These are phyloP conservation scores for Dysmachus trigonus DNA, from an alignment of 2,888 invertebrate genomes.

Conservation along the genomic window DNA sequence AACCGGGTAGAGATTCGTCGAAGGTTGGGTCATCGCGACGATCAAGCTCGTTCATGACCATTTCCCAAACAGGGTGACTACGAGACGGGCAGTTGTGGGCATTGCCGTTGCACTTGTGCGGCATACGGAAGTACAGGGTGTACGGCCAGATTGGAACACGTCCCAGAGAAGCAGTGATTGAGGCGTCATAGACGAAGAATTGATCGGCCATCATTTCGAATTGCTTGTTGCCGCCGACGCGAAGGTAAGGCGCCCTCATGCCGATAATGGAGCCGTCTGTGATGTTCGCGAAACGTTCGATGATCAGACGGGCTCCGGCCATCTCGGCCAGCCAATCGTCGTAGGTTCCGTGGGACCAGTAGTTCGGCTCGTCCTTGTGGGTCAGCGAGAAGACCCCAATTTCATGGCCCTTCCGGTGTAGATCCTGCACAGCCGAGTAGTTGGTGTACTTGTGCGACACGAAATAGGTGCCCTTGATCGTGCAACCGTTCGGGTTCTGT, in stretches of 20 bases:
- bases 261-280: constrained; percentile 91
- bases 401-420: constrained; percentile 90
- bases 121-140: constrained; percentile 95
- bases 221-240: constrained; percentile 93
- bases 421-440: constrained; percentile 88
- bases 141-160: constrained; percentile 97
- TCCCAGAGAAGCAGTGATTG: constrained; percentile 88
- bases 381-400: constrained; percentile 92
- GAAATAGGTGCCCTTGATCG: constrained; percentile 89
- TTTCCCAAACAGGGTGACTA: constrained; percentile 95
- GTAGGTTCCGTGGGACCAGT: constrained; percentile 87
- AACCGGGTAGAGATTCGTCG: constrained; percentile 92
- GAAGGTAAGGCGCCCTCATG: constrained; percentile 85
- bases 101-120: constrained; percentile 94
- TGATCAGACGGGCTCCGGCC: constrained; percentile 88
- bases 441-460: constrained; percentile 92
- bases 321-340: constrained; percentile 95
- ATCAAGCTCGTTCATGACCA: constrained; percentile 95
- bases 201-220: constrained; percentile 98
- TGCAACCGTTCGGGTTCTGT: constrained; percentile 89
- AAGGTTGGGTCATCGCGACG: constrained; percentile 93
- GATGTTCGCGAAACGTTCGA: constrained; percentile 90
- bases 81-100: constrained; percentile 91
- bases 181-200: constrained; percentile 93
- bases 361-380: constrained; percentile 90